Base-by-base conservation (phyloP, 2,888 invertebrate species). In the Tachina fera region DNA sequence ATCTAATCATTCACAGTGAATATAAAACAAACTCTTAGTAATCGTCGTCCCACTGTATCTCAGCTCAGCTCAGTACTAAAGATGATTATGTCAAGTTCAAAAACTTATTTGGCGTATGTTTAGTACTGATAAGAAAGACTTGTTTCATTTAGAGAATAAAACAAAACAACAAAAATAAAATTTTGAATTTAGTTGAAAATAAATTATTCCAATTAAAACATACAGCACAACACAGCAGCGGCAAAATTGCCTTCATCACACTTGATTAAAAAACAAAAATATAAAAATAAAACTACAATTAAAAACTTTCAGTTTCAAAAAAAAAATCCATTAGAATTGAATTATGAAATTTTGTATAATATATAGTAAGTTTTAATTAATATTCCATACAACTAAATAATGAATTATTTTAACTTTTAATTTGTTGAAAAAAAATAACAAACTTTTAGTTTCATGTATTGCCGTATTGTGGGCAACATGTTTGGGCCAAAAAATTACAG, bases 51-150 rank as follows among this genome's bases (percentile, higher is more conserved):
- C 75, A 63, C 63, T 68, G 72, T 53, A n/a, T 51, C 22, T 45
- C 60, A 61, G 65, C 39, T 79, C 13, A 58, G 45, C 19, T 11
- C 31, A 31, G 58, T 56, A 75, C 65, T 67, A 82, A 72, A 83
- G 60, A 75, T 67, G 85, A 75, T 65, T 74, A 41, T 83, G 86
- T 86, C 86, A 86, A 86, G 86, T 86, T 86, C 86, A 86, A 83
- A 86, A 86, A 53, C 76, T 67, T 83, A 78, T 75, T 70, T 67
- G 11, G 16, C 77, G 16, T 63, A 61, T 81, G 60, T 77, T 72
- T 72, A 68, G 43, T 49, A 67, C 84, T 85, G 84, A 85, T 85
- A 85, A 85, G 80, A 45, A 85, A 85, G 80, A 45, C 8, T 19
- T 11, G 43, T 9, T 74, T 60, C n/a, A 63, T 49, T 63, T 10